Percentiles rank a stretch among this genome's conserved stretches.
These are phyloP conservation scores for Hippocampus barbouri DNA, from an alignment of 2,113 vertebrate species.

Conservation along the genomic window DNA sequence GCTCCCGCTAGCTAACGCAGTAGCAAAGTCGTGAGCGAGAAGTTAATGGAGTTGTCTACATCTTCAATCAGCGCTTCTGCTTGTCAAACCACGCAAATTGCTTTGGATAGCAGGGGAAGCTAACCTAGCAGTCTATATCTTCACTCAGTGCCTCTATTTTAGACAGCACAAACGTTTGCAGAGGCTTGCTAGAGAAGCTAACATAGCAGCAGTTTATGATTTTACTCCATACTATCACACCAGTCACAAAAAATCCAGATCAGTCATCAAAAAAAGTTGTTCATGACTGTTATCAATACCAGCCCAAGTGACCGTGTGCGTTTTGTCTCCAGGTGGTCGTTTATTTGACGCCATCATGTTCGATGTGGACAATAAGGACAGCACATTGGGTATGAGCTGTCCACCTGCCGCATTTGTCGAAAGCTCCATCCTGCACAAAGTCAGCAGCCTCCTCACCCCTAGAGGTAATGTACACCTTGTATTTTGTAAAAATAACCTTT, in stretches of 20 bases:
- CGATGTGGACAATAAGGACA: conserved; percentile 94
- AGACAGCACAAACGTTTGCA: neutral
- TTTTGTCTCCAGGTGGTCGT: conserved; percentile 55
- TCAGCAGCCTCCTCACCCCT: conserved; percentile 76
- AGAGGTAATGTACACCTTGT: conserved; percentile 70
- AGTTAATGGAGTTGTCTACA: too few species aligned
- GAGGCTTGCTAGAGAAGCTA: too few species aligned
- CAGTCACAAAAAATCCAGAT: neutral
- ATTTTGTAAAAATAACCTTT: neutral
- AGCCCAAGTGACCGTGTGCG: neutral
- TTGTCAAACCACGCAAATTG: too few species aligned
- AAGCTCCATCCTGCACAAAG: conserved; percentile 78
- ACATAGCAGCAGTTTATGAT: neutral
- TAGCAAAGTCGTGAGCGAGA: too few species aligned
- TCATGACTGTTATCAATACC: neutral
- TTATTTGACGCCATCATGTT: conserved; percentile 87
- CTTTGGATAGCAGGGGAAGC: too few species aligned
- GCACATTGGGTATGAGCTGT: conserved; percentile 88
- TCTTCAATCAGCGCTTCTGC: too few species aligned
- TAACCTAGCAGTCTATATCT: too few species aligned
- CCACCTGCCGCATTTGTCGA: conserved; percentile 90
- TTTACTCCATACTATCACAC: neutral
- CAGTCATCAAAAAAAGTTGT: neutral
- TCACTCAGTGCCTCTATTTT: neutral
- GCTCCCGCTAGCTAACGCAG: too few species aligned